Evolutionary conservation across 2,888 invertebrate species (phyloP), one percentile per base, ranked within the genome.

Genomic region (Tromatobia lineatoria): DNA sequence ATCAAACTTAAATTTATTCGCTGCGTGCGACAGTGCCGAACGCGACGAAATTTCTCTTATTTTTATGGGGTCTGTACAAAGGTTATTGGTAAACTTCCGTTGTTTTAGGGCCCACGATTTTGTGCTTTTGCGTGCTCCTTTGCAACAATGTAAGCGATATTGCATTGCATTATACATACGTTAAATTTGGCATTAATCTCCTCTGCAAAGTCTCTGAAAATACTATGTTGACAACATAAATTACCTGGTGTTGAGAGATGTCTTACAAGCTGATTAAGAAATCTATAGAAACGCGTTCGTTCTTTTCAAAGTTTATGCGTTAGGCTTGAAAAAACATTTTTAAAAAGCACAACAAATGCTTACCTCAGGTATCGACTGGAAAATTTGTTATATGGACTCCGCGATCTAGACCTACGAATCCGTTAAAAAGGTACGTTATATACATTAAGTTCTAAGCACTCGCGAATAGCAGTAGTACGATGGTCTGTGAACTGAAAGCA

Each of bases 371-470:
- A 50, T n/a, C 50, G 6, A 50, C 18, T 50, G 7, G 18, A 3
- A n/a, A 18, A 18, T 50, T 18, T n/a, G 7, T 87, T 91, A 73
- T 87, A 88, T 4, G 90, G 91, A 86, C 91, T 92, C 74, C 89
- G 90, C 52, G 92, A 93, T 87, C 90, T 89, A 88, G 93, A 92
- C 88, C 92, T 93, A 91, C 76, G 91, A 91, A 88, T 71, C 89
- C 89, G n/a, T 18, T 50, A 50, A 18, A 50, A 50, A 50, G 3
- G 7, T 18, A 18, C 7, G 8, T 90, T 82, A 50, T 89, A 23
- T 10, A n/a, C n/a, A 7, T 29, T 18, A 64, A 10, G n/a, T 38
- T 25, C 13, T 13, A 25, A 29, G 23, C 29, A 64, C 0, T 38
- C 15, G 64, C 25, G 18, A 50, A n/a, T 64, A 38, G 25, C 52